Percentiles rank a stretch among this genome's conserved stretches.
Evolutionary conservation across 92 coral and sea anemone species (phyloP).

Genomic region (Scolanthus callimorphus): DNA sequence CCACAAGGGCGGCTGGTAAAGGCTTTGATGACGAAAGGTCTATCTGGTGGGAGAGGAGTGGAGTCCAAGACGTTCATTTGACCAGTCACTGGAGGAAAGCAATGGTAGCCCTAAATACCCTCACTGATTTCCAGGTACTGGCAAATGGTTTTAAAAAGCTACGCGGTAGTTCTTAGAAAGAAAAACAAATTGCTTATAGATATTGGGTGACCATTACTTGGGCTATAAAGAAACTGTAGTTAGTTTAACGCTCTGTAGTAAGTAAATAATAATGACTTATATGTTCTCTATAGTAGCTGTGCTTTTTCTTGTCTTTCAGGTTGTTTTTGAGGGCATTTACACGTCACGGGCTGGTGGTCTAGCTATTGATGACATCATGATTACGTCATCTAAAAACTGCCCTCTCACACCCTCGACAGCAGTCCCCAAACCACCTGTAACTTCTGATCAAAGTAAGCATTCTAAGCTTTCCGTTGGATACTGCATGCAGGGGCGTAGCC

Average conservation of each 20-base stretch:
- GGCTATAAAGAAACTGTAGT: no score
- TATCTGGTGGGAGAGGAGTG: constrained; percentile 4
- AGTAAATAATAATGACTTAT: no score
- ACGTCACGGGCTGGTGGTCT: constrained; percentile 11
- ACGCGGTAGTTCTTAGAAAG: no score
- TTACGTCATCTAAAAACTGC: constrained; percentile 3
- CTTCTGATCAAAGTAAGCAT: constrained; percentile 8
- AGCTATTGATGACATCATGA: constrained; percentile 46
- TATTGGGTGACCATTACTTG: no score
- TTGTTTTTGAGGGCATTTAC: constrained; percentile 47
- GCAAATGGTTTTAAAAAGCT: no score
- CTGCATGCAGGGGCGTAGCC: no score
- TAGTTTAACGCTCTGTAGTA: no score
- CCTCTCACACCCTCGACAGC: constrained; percentile 6
- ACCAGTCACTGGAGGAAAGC: constrained; percentile 23
- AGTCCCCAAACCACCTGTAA: not conserved
- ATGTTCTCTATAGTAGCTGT: no score
- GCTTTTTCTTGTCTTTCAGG: no score
- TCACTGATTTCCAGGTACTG: constrained; percentile 21
- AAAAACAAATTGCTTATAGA: no score
- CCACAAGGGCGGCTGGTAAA: constrained; percentile 1
- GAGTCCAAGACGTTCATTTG: not conserved
- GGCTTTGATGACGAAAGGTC: not conserved
- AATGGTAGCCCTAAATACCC: constrained; percentile 3
- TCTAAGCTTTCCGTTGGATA: no score